Conservation (phyloP, 2,797 vertebrate species). For the Pampus argenteus region DNA sequence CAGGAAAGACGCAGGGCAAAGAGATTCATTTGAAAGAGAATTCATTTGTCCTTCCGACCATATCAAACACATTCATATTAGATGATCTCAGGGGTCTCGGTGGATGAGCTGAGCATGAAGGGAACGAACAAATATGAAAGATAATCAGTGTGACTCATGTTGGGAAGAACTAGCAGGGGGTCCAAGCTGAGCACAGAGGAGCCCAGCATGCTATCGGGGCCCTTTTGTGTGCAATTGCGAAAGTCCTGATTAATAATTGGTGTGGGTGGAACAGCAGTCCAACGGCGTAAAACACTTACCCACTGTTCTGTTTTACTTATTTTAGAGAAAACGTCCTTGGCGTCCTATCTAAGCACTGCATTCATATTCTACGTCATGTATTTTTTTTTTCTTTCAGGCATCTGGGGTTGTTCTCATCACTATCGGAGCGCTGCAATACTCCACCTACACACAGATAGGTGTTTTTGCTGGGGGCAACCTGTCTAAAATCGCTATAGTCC, state of each 20-base stretch:
- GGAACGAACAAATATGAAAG: not conserved
- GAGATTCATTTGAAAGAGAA: constrained; percentile 12
- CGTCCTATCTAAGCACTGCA: not conserved
- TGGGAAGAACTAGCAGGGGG: not conserved
- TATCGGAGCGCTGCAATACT: constrained; percentile 41
- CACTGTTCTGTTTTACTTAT: too few species aligned
- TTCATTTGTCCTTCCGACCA: constrained; percentile 6
- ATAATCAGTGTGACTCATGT: constrained; percentile 9
- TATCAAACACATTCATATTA: constrained; percentile 9
- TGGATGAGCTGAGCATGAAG: constrained; percentile 3
- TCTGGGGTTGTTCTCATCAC: constrained; percentile 59
- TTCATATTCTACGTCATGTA: constrained; percentile 9
- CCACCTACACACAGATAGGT: constrained; percentile 25
- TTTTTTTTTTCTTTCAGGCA: constrained; percentile 57
- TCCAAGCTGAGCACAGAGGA: not conserved
- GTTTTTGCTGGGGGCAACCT: constrained; percentile 36
- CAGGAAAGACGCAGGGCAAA: not conserved
- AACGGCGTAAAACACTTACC: not conserved
- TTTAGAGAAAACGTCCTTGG: too few species aligned
- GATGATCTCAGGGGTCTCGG: constrained; percentile 2
- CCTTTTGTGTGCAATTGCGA: not conserved
- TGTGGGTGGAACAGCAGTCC: not conserved
- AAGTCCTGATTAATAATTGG: not conserved
- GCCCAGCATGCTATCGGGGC: not conserved
- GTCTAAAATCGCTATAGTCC: constrained; percentile 45